Evolutionary conservation across 2,113 vertebrate genomes (phyloP).

Genomic region (Ceratotherium simum): DNA sequence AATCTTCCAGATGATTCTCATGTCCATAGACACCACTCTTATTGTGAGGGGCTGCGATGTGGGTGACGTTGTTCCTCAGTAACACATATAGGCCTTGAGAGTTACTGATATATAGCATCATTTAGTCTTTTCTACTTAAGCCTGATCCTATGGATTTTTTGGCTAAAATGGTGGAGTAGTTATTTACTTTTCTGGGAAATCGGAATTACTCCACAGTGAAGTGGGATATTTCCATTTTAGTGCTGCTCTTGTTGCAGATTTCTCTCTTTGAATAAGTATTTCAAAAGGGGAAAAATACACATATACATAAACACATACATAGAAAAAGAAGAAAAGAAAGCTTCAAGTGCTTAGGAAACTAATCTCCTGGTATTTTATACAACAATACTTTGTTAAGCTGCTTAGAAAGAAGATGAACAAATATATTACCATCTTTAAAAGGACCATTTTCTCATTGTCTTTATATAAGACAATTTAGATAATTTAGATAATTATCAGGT

Average conservation of each 20-base stretch:
- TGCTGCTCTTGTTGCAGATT: background rate
- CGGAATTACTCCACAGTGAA: background rate
- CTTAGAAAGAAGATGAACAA: slow-evolving; percentile 36
- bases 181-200: background rate
- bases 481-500: background rate
- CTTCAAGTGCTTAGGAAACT: background rate
- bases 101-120: background rate
- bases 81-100: background rate
- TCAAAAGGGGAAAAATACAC: background rate
- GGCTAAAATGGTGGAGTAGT: background rate
- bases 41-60: background rate
- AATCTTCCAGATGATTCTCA: background rate
- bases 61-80: background rate
- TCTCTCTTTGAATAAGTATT: background rate
- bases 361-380: background rate
- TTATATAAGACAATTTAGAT: background rate
- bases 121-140: background rate
- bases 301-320: background rate
- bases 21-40: background rate
- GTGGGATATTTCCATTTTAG: background rate
- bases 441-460: background rate
- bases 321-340: background rate
- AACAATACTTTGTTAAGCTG: background rate
- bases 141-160: background rate
- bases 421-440: background rate